Conservation (phyloP, 2,797 vertebrate genomes). For the Sebastes aleutianus region DNA sequence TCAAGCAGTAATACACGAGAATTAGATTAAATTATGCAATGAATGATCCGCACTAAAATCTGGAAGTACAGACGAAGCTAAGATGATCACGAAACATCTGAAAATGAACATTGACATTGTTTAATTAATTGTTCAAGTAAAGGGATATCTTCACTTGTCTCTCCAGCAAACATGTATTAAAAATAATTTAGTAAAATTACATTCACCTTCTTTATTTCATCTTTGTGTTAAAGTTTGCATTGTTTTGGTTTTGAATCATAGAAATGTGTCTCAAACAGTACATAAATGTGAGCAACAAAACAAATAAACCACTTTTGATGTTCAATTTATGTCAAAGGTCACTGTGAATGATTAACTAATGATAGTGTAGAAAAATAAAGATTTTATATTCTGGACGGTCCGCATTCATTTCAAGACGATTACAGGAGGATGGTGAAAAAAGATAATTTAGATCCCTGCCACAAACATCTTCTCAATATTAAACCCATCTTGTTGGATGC, state of each 20-base stretch:
- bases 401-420: no score
- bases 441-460: no score
- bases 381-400: no score
- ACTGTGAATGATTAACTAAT: no score
- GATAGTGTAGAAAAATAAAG: no score
- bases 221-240: no score
- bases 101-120: background rate
- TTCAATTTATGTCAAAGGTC: no score
- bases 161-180: no score
- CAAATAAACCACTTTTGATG: no score
- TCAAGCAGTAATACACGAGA: background rate
- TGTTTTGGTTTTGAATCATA: background rate
- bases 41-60: background rate
- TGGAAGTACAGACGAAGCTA: background rate
- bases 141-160: background rate
- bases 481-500: background rate
- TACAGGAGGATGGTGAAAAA: no score
- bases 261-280: background rate
- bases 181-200: background rate
- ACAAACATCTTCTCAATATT: no score
- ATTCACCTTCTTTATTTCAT: background rate
- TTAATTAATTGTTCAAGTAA: background rate
- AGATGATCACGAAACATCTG: background rate
- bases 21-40: background rate
- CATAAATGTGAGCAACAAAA: background rate